Conservation (phyloP, 2,113 vertebrate genomes). For the Heteronetta atricapilla region DNA sequence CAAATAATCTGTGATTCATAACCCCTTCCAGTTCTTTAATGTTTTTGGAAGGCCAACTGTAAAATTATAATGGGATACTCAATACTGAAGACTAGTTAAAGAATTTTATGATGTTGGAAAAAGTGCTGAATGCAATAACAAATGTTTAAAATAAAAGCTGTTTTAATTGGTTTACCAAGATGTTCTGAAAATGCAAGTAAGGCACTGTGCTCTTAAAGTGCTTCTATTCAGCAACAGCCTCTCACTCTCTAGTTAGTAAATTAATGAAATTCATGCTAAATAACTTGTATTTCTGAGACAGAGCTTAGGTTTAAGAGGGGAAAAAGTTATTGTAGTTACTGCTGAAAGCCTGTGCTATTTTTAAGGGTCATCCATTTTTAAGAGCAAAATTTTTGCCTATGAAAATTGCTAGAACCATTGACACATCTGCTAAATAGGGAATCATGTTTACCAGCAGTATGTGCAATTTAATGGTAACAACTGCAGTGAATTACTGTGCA, state of each 20-base stretch:
- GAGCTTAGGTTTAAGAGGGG: not conserved
- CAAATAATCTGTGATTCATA: slow-evolving; percentile 47
- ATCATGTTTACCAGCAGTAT: slow-evolving; percentile 41
- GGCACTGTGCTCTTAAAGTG: not conserved
- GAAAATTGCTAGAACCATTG: slow-evolving; percentile 21
- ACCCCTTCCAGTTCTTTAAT: slow-evolving; percentile 14
- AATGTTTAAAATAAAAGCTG: slow-evolving; percentile 38
- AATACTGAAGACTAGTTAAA: slow-evolving; percentile 39
- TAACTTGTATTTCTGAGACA: not conserved
- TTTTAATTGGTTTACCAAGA: slow-evolving; percentile 47
- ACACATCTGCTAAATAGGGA: slow-evolving; percentile 28
- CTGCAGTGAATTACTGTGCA: slow-evolving; percentile 15
- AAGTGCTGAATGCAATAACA: slow-evolving; percentile 33
- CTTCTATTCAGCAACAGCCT: not conserved
- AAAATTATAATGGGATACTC: slow-evolving; percentile 37
- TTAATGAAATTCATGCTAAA: not conserved
- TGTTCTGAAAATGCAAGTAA: slow-evolving; percentile 16
- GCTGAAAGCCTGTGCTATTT: not conserved
- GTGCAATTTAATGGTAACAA: slow-evolving; percentile 60
- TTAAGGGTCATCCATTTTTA: slow-evolving; percentile 25
- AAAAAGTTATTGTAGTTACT: not conserved
- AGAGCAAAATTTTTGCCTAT: slow-evolving; percentile 40
- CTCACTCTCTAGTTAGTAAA: not conserved
- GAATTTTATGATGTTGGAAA: slow-evolving; percentile 9
- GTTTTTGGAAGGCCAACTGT: slow-evolving; percentile 53